These are phyloP conservation scores for Oncorhynchus clarkii DNA, from an alignment of 2,113 vertebrate genomes.

Conservation along the genomic window DNA sequence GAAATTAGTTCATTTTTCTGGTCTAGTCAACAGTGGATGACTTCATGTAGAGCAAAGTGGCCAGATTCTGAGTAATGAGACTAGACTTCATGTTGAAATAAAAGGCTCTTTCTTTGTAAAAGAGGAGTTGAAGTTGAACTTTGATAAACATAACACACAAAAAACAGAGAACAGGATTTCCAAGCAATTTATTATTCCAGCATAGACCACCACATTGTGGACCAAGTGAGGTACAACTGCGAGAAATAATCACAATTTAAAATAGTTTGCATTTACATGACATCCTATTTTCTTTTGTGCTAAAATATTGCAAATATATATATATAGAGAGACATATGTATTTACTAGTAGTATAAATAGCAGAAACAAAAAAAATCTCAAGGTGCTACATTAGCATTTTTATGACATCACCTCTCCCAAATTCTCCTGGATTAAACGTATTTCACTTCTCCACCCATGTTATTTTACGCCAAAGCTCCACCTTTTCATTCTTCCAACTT, in stretches of 20 bases:
- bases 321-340: neutral
- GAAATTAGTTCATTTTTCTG: too few species aligned
- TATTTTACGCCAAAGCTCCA: neutral
- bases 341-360: slow-evolving; percentile 21
- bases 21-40: too few species aligned
- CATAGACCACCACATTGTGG: neutral
- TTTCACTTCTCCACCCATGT: neutral
- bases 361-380: neutral
- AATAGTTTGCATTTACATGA: slow-evolving; percentile 6
- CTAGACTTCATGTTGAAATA: too few species aligned
- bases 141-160: neutral
- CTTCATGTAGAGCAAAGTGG: too few species aligned
- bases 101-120: too few species aligned
- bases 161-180: neutral
- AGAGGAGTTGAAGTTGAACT: too few species aligned
- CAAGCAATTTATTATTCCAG: slow-evolving; percentile 19
- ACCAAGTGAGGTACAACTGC: neutral
- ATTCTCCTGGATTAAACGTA: neutral
- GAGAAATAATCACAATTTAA: neutral
- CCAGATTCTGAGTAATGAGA: too few species aligned
- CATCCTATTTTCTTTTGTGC: slow-evolving; percentile 15
- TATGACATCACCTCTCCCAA: neutral
- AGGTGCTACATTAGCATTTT: neutral
- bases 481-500: neutral
- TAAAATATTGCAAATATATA: slow-evolving; percentile 15